phyloP scores from a whole-genome alignment of 1,140 invertebrate genomes.

The Pogonognathellus flavescens region DNA sequence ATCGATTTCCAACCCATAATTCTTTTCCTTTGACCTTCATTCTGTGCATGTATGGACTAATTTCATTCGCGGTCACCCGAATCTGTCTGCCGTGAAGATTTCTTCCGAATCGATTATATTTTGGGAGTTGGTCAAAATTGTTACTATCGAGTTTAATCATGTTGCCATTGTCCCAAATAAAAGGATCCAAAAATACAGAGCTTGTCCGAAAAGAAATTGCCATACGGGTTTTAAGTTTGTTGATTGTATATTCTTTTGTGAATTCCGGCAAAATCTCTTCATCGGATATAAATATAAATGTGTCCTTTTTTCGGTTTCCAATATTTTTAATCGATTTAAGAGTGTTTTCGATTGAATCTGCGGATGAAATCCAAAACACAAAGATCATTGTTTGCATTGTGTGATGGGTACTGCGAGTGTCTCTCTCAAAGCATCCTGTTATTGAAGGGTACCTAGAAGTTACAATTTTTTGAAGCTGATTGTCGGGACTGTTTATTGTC shows the following conservation, averaged over 20 bases:
- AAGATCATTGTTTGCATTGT: too few species aligned
- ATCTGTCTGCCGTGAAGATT: not conserved
- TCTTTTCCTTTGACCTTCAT: not conserved
- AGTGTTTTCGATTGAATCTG: too few species aligned
- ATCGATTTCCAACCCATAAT: not conserved
- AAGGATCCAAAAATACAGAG: not conserved
- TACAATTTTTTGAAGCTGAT: too few species aligned
- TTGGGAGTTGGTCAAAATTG: not conserved
- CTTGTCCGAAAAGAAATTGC: not conserved
- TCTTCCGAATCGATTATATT: not conserved
- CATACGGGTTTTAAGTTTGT: not conserved
- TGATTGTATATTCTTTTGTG: not conserved
- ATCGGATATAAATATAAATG: not conserved
- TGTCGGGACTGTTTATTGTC: too few species aligned
- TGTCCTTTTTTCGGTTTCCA: not conserved
- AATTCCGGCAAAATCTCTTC: not conserved
- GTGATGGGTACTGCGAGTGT: too few species aligned
- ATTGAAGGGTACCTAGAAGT: too few species aligned
- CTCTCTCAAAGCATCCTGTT: too few species aligned
- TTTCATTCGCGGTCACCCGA: not conserved
- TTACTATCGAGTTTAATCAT: not conserved
- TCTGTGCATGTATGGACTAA: not conserved
- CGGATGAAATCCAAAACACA: too few species aligned
- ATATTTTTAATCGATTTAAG: too few species aligned
- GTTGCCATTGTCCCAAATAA: not conserved